Conservation (phyloP, 2,113 vertebrate species). For the Mobula birostris region DNA sequence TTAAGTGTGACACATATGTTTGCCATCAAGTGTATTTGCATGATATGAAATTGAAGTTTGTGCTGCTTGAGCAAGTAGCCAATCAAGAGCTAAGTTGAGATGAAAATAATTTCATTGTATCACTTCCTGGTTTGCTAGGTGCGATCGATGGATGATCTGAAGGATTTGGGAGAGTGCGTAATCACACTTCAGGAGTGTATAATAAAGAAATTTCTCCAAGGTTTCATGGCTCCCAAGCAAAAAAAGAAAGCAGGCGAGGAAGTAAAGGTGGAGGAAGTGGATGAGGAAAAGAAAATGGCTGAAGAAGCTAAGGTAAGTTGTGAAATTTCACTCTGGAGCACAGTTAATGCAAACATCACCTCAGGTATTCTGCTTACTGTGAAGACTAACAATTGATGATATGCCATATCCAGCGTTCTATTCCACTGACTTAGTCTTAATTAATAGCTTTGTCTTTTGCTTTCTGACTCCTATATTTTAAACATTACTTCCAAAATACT, state of each 20-base stretch:
- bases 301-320: slow-evolving; percentile 82
- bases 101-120: not conserved
- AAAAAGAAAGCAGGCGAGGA: slow-evolving; percentile 80
- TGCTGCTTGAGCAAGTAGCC: not conserved
- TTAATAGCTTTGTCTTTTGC: not conserved
- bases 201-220: slow-evolving; percentile 95
- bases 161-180: slow-evolving; percentile 87
- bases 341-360: not conserved
- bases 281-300: slow-evolving; percentile 90
- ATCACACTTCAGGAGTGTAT: slow-evolving; percentile 85
- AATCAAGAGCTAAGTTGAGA: not conserved
- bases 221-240: slow-evolving; percentile 97
- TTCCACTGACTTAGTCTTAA: not conserved
- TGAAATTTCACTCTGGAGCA: not conserved
- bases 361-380: not conserved
- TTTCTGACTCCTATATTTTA: not conserved
- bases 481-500: not conserved
- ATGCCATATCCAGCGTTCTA: not conserved
- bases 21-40: not conserved
- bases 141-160: slow-evolving; percentile 71
- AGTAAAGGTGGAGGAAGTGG: slow-evolving; percentile 78
- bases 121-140: slow-evolving; percentile 57
- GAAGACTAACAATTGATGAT: not conserved
- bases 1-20: not conserved
- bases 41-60: not conserved